Conservation (phyloP, 2,113 vertebrate genomes). For the Hemiscyllium ocellatum region DNA sequence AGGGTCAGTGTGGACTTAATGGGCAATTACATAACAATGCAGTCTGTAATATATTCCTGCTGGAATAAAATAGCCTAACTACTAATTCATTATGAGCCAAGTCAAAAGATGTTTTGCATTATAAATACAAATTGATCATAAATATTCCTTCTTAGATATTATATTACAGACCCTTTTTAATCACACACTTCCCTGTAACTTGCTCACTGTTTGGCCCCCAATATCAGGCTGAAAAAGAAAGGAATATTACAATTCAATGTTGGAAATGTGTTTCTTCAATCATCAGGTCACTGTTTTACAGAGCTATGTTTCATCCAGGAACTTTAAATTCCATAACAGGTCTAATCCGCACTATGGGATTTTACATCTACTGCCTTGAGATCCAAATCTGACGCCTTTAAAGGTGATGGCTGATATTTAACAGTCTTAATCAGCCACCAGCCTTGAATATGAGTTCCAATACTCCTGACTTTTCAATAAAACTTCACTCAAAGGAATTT, state of each 20-base stretch:
- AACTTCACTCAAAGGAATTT: constrained; percentile 7
- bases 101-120: neutral
- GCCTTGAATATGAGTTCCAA: neutral
- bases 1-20: too few species aligned
- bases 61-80: neutral
- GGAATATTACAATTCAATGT: neutral
- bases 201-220: neutral
- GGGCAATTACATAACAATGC: neutral
- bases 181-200: neutral
- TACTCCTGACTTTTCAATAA: neutral
- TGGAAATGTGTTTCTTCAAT: neutral
- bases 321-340: constrained; percentile 25
- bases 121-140: neutral
- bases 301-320: constrained; percentile 17
- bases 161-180: neutral
- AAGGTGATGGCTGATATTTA: constrained; percentile 28
- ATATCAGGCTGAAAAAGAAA: neutral
- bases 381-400: constrained; percentile 11
- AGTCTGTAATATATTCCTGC: neutral
- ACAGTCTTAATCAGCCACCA: neutral
- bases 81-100: neutral
- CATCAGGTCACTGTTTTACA: neutral
- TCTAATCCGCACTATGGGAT: neutral
- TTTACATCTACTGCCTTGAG: neutral
- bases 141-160: neutral